Conservation (phyloP, 2,797 vertebrate genomes). For the Smutsia temminckii region DNA sequence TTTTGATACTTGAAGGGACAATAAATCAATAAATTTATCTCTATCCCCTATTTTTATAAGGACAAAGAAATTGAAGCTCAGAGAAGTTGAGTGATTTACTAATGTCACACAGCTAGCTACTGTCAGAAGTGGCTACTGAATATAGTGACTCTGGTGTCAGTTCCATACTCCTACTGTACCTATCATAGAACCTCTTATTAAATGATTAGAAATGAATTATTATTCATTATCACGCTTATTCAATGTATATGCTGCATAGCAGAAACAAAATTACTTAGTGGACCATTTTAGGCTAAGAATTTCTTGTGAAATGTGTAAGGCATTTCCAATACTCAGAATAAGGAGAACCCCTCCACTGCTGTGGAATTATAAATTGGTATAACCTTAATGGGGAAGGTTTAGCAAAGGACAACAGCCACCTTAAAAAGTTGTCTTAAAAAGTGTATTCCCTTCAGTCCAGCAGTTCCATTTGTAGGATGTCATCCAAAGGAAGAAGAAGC, state of each 20-base stretch:
- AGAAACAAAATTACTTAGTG: not conserved
- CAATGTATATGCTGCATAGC: not conserved
- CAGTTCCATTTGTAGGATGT: not conserved
- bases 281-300: not conserved
- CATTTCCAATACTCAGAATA: not conserved
- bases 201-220: not conserved
- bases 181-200: not conserved
- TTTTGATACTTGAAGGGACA: not conserved
- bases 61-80: not conserved
- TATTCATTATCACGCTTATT: not conserved
- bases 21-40: slow-evolving; percentile 22
- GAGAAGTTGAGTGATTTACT: not conserved
- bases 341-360: not conserved
- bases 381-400: not conserved
- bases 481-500: not conserved
- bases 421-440: not conserved
- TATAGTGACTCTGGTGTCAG: not conserved
- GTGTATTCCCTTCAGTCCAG: not conserved
- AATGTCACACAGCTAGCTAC: not conserved
- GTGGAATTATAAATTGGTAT: not conserved
- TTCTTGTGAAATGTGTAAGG: not conserved
- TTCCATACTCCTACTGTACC: not conserved
- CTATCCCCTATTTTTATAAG: not conserved
- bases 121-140: not conserved
- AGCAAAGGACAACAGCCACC: not conserved